A percentile compares a stretch with the other conserved stretches of the same genome.
These are phyloP conservation scores for Littorina saxatilis DNA, from an alignment of 1,140 invertebrate genomes.

Conservation along the genomic window DNA sequence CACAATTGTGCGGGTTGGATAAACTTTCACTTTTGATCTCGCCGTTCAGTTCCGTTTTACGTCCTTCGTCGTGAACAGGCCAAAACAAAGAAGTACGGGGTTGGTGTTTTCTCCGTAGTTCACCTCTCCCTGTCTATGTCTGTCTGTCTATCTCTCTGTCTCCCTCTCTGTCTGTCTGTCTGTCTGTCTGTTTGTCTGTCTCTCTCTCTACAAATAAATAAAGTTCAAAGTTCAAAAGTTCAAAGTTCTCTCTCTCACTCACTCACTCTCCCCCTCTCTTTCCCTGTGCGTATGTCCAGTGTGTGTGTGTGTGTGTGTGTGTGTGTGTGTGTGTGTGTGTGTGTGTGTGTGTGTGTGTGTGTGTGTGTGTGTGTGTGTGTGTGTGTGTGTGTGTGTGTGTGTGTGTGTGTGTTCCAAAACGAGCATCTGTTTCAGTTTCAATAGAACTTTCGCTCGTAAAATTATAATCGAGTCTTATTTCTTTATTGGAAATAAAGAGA, in stretches of 20 bases:
- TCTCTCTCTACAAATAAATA: too few species aligned
- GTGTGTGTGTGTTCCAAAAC: background rate
- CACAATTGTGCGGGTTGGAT: background rate
- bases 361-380: background rate
- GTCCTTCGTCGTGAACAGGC: background rate
- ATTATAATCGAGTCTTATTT: background rate
- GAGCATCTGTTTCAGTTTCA: too few species aligned
- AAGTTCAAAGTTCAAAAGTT: too few species aligned
- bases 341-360: slow-evolving; percentile 17
- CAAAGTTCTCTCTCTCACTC: background rate
- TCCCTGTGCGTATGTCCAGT: background rate
- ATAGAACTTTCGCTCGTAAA: background rate
- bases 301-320: background rate
- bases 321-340: slow-evolving; percentile 17
- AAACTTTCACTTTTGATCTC: too few species aligned
- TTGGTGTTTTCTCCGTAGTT: background rate
- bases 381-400: background rate
- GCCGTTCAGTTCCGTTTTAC: background rate
- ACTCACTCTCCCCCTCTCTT: background rate
- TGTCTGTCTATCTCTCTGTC: too few species aligned
- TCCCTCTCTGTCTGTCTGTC: too few species aligned
- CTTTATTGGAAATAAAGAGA: background rate
- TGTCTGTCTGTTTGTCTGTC: too few species aligned
- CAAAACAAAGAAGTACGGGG: background rate
- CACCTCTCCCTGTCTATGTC: background rate